phyloP scores from a whole-genome alignment of 2,113 vertebrate species.

The Alouatta palliata region DNA sequence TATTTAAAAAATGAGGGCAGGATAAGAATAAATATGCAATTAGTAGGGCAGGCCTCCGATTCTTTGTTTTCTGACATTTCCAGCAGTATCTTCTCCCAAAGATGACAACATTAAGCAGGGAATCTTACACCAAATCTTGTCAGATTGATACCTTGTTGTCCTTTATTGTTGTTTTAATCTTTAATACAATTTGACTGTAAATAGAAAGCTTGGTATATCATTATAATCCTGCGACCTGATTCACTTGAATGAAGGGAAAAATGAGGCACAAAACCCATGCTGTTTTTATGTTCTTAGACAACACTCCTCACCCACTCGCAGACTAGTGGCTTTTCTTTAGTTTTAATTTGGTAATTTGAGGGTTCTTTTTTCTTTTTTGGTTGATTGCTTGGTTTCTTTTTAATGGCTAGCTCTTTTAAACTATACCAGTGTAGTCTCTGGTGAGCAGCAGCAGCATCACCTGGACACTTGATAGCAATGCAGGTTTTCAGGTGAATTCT shows the following conservation, averaged over 20 bases:
- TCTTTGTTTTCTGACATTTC: background rate
- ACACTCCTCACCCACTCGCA: background rate
- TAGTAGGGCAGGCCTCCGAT: background rate
- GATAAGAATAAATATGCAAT: constrained; percentile 47
- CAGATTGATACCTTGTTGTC: background rate
- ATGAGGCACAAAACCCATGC: background rate
- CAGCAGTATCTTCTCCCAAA: background rate
- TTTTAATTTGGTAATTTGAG: background rate
- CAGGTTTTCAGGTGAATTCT: background rate
- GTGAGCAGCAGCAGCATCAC: background rate
- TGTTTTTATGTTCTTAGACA: background rate
- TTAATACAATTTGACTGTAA: constrained; percentile 10
- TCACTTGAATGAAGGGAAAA: constrained; percentile 17
- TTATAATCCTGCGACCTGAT: background rate
- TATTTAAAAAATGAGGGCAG: constrained; percentile 53
- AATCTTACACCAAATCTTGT: background rate
- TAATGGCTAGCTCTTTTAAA: background rate
- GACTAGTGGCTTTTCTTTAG: background rate
- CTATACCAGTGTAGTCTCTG: background rate
- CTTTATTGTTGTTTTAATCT: constrained; percentile 25
- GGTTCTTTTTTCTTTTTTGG: background rate
- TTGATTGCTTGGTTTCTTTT: background rate
- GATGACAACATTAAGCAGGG: background rate
- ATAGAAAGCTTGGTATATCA: background rate
- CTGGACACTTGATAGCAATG: background rate